Evolutionary conservation across 2,888 invertebrate genomes (phyloP).

Genomic region (Archaeoteleia sp.): DNA sequence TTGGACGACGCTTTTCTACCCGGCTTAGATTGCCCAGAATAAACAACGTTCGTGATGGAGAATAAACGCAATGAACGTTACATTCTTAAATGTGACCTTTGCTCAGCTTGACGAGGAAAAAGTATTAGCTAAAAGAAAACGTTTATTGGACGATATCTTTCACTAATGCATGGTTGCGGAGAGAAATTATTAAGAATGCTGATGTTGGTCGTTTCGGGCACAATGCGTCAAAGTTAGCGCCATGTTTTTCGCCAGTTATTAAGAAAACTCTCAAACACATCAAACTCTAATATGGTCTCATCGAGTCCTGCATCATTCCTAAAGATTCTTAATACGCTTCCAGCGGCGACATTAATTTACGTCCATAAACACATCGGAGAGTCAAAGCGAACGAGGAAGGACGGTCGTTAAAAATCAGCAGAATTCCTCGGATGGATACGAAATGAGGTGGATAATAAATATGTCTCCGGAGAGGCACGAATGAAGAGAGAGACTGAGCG

Average conservation of each 20-base stretch:
- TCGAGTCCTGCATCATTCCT: slow-evolving; percentile 6
- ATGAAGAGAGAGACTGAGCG: not conserved
- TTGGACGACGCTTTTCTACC: slow-evolving; percentile 23
- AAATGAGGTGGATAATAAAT: slow-evolving; percentile 37
- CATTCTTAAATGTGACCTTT: slow-evolving; percentile 35
- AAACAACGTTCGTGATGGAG: slow-evolving; percentile 44
- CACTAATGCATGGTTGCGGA: too few species aligned
- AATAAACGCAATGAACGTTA: slow-evolving; percentile 24
- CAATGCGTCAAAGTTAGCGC: not conserved
- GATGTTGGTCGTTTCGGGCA: not conserved
- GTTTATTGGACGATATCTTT: slow-evolving; percentile 41
- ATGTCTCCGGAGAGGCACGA: slow-evolving; percentile 2
- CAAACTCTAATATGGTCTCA: slow-evolving; percentile 10
- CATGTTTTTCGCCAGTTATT: not conserved
- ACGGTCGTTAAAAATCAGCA: slow-evolving; percentile 37
- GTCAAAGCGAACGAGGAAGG: slow-evolving; percentile 4
- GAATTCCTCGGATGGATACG: slow-evolving; percentile 37
- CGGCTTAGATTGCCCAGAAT: slow-evolving; percentile 45
- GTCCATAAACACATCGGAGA: slow-evolving; percentile 22
- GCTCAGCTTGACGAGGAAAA: not conserved
- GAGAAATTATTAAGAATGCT: too few species aligned
- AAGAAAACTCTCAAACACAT: slow-evolving; percentile 13
- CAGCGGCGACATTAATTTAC: slow-evolving; percentile 33
- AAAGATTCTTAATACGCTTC: slow-evolving; percentile 22
- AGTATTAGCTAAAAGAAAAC: slow-evolving; percentile 2